Conservation (phyloP, 2,888 invertebrate genomes). For the Drosophila kokeensis region DNA sequence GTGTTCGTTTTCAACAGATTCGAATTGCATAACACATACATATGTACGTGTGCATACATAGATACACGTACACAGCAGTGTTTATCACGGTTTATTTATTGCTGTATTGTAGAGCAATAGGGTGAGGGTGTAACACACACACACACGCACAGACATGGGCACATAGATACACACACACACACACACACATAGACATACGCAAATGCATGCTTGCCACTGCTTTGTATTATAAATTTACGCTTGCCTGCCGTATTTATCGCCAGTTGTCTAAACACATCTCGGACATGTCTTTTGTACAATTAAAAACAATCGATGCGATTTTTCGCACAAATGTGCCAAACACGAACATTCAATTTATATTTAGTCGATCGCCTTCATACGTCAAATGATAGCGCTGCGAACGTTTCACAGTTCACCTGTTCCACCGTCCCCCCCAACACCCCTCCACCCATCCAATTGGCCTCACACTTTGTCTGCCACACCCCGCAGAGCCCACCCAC, state of each 20-base stretch:
- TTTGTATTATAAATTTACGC: conserved; percentile 26
- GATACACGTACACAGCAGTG: neutral
- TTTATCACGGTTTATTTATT: conserved; percentile 39
- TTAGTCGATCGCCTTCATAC: conserved; percentile 72
- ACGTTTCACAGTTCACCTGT: neutral
- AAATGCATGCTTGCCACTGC: neutral
- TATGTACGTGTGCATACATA: neutral
- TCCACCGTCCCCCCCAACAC: neutral
- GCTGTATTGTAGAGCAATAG: conserved; percentile 7
- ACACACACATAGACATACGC: neutral
- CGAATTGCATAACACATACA: conserved; percentile 33
- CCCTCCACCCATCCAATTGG: neutral
- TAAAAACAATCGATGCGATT: conserved; percentile 79
- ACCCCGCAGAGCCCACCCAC: neutral
- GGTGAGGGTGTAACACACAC: conserved; percentile 26
- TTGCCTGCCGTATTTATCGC: conserved; percentile 21
- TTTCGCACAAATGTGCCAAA: conserved; percentile 78
- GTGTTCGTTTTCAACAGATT: conserved; percentile 8
- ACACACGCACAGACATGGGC: neutral
- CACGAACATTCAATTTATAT: conserved; percentile 71
- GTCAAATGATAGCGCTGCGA: conserved; percentile 58
- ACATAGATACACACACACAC: neutral
- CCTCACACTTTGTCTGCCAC: neutral
- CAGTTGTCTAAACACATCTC: conserved; percentile 50
- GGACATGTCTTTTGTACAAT: conserved; percentile 57